Base-by-base conservation (phyloP, 2,797 vertebrate species). In the Cossypha dichroa region DNA sequence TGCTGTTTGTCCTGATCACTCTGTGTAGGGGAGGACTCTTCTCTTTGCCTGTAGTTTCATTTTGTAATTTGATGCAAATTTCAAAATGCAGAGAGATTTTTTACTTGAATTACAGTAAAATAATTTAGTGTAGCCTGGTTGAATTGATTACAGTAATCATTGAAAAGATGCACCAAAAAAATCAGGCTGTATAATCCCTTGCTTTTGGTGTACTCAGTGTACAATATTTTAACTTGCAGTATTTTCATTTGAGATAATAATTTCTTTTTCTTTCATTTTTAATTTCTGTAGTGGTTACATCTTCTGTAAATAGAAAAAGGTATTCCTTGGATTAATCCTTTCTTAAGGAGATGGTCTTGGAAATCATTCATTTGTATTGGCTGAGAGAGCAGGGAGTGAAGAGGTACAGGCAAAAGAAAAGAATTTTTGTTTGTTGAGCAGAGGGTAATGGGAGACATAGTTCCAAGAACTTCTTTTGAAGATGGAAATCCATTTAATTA, bases 331-430 rank as follows among this genome's bases (percentile, higher is more conserved):
- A 55, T 62, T 68, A 67, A 66, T 75, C 55, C 21, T 74, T 86
- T 77, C 76, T 94, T 75, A 75, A 80, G 60, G 75, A 96, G 84
- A 60, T 92, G 31, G 46, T 95, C 25, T 93, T 97, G 94, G 90
- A 96, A 70, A 77, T 85, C 16, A 43, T 25, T 17, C 8, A 64
- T 93, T 92, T 90, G 16, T 85, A 28, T 62, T 96, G 93, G 94
- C 90, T 82, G 68, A 56, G 72, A 63, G 67, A 92, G 52, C 29
- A 82, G 76, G 70, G 94, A 93, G 77, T 73, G 67, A 92, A 86
- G 66, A 78, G n/a, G 78, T 76, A n/a, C 1, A 70, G 46, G 11
- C 70, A 64, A 85, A 67, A 85, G 48, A 85, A 69, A 84, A 60
- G 41, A 60, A 49, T 46, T 95, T 56, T 78, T 89, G 15, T 75